Conservation (phyloP, 2,797 vertebrate species). For the Enoplosus armatus region DNA sequence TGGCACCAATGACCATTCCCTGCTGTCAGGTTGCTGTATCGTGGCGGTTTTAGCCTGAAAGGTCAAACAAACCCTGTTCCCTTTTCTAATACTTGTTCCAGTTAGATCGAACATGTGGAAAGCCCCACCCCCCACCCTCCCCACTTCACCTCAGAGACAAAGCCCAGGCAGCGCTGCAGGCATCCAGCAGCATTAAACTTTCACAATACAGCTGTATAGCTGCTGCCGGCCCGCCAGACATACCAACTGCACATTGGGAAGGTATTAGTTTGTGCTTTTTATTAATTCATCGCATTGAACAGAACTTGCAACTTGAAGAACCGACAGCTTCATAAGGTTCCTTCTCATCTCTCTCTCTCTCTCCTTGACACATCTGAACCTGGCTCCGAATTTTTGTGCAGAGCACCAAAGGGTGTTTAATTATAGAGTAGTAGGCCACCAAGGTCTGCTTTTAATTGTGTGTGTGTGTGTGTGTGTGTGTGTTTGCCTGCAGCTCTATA, state of each 20-base stretch:
- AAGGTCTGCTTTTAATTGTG: slow-evolving; percentile 82
- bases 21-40: slow-evolving; percentile 10
- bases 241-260: slow-evolving; percentile 76
- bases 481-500: slow-evolving; percentile 76
- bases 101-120: slow-evolving; percentile 71
- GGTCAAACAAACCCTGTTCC: slow-evolving; percentile 45
- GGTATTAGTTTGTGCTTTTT: slow-evolving; percentile 82
- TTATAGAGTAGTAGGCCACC: slow-evolving; percentile 83
- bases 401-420: slow-evolving; percentile 83
- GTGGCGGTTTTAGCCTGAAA: slow-evolving; percentile 34
- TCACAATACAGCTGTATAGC: slow-evolving; percentile 83
- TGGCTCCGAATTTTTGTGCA: slow-evolving; percentile 59
- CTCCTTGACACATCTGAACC: slow-evolving; percentile 74
- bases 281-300: slow-evolving; percentile 77
- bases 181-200: slow-evolving; percentile 83
- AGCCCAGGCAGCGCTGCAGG: slow-evolving; percentile 72
- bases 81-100: slow-evolving; percentile 59
- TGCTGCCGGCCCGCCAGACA: slow-evolving; percentile 78
- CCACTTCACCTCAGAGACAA: slow-evolving; percentile 65
- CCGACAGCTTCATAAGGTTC: slow-evolving; percentile 59
- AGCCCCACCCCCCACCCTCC: slow-evolving; percentile 31
- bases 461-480: slow-evolving; percentile 60
- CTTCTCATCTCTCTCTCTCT: slow-evolving; percentile 49
- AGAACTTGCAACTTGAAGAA: slow-evolving; percentile 59
- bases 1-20: not conserved